Evolutionary conservation across 2,113 vertebrate species (phyloP).

Genomic region (Megalops atlanticus): DNA sequence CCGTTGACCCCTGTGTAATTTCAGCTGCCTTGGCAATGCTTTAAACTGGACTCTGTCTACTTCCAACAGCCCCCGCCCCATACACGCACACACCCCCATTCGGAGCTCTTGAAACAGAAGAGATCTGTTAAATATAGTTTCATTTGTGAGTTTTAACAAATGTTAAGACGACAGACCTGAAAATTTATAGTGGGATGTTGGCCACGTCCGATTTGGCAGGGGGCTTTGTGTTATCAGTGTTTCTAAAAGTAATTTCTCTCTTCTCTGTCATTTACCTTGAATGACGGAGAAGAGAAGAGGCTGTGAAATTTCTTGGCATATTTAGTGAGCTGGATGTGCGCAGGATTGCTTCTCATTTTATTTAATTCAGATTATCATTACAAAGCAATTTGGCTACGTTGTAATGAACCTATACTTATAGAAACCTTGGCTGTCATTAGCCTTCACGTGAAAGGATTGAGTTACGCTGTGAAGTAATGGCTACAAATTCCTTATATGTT

Average conservation of each 20-base stretch:
- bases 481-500: neutral
- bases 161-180: too few species aligned
- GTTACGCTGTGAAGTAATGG: neutral
- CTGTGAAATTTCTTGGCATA: neutral
- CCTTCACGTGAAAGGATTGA: neutral
- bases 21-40: conserved; percentile 9
- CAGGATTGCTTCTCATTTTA: neutral
- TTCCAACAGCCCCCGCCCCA: neutral
- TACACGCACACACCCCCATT: neutral
- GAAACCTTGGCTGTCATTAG: neutral
- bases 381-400: neutral
- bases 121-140: neutral
- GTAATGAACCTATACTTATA: neutral
- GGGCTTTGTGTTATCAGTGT: too few species aligned
- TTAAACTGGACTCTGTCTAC: neutral
- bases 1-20: conserved; percentile 1
- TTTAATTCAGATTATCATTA: neutral
- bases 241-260: too few species aligned
- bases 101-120: neutral
- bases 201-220: too few species aligned
- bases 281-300: too few species aligned
- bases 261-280: too few species aligned
- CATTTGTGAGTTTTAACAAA: too few species aligned
- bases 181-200: too few species aligned
- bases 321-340: neutral